phyloP scores from a whole-genome alignment of 2,113 vertebrate species.

The Hiodon alosoides region DNA sequence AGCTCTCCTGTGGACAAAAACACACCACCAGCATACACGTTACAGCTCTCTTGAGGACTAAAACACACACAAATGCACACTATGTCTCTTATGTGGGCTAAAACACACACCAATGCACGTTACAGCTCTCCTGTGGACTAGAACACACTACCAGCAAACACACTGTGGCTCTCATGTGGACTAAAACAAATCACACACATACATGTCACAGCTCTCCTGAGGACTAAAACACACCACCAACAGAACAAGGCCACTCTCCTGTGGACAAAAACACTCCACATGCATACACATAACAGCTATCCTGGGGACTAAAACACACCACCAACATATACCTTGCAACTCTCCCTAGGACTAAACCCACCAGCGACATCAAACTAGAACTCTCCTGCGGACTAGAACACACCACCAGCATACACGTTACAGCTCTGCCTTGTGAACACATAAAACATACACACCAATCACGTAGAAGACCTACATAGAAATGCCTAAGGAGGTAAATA shows the following conservation, averaged over 20 bases:
- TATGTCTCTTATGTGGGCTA: too few relatives aligned
- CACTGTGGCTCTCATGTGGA: neutral
- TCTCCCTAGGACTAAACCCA: conserved; percentile 55
- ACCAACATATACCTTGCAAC: too few relatives aligned
- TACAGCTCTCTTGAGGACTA: neutral
- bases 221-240: neutral
- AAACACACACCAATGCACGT: too few relatives aligned
- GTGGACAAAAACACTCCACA: neutral
- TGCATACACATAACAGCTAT: neutral
- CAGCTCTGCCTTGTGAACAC: neutral
- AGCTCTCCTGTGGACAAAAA: neutral
- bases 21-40: neutral
- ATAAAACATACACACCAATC: neutral
- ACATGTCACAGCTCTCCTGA: conserved; percentile 55
- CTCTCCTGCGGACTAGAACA: neutral
- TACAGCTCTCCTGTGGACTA: neutral
- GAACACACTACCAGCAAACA: neutral
- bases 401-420: neutral
- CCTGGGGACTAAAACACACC: neutral
- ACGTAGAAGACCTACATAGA: too few relatives aligned
- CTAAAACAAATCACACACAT: neutral
- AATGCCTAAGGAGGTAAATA: too few relatives aligned
- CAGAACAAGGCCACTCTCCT: neutral
- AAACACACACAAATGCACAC: too few relatives aligned
- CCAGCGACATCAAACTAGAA: neutral